Evolutionary conservation across 2,888 invertebrate species (phyloP).

Genomic region (Eupithecia dodoneata): DNA sequence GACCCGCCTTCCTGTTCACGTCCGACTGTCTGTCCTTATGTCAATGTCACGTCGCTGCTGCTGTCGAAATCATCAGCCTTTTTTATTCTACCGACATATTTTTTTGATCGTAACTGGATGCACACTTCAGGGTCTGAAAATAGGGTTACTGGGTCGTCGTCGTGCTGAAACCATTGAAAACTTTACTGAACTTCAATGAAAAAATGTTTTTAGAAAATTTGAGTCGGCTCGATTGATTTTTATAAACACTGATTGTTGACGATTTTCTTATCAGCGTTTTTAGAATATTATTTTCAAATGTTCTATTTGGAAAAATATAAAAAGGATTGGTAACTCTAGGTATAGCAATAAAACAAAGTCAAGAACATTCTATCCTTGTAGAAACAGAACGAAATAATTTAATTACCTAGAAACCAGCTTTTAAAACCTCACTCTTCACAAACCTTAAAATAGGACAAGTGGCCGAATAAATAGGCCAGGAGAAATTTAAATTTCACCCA

Average conservation of each 20-base stretch:
- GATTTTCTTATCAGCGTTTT: not conserved
- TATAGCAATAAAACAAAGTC: not conserved
- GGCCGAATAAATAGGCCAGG: slow-evolving; percentile 10
- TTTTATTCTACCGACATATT: not conserved
- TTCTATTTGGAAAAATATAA: no score
- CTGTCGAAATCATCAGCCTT: slow-evolving; percentile 6
- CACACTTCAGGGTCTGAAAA: not conserved
- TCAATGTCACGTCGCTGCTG: not conserved
- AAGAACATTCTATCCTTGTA: no score
- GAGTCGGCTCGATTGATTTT: not conserved
- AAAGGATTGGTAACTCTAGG: not conserved
- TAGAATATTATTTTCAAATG: no score
- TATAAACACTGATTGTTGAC: not conserved
- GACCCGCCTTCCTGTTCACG: not conserved
- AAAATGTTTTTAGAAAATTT: not conserved
- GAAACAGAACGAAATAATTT: not conserved
- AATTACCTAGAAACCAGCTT: not conserved
- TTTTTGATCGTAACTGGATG: not conserved
- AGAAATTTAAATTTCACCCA: slow-evolving; percentile 24
- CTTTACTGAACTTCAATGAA: not conserved
- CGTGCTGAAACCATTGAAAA: not conserved
- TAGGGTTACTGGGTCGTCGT: slow-evolving; percentile 5
- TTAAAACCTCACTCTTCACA: not conserved
- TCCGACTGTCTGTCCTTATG: slow-evolving; percentile 6
- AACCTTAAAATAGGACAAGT: slow-evolving; percentile 9